Conservation (phyloP, 2,888 invertebrate species). For the Alentia gelatinosa region DNA sequence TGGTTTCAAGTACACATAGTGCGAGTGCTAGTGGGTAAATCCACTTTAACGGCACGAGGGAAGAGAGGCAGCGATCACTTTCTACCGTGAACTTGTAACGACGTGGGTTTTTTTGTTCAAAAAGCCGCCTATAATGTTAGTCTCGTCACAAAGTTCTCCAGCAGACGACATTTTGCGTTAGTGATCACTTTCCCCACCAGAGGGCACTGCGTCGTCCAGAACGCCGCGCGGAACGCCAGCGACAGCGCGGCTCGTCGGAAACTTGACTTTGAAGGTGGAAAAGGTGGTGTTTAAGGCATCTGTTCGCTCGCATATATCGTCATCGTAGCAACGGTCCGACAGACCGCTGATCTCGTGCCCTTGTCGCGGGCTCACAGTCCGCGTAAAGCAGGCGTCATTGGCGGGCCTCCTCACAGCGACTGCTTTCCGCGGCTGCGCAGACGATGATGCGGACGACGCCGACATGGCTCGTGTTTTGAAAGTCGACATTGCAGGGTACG, state of each 20-base stretch:
- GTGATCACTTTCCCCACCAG: slow-evolving; percentile 43
- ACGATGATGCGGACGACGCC: neutral
- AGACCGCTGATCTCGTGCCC: neutral
- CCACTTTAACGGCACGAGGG: neutral
- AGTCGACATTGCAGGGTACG: neutral
- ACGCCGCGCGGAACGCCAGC: neutral
- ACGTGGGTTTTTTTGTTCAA: neutral
- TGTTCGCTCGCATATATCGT: slow-evolving; percentile 40
- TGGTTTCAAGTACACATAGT: neutral
- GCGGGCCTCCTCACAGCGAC: neutral
- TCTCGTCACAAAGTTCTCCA: neutral
- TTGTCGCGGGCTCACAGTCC: neutral
- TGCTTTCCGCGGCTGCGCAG: neutral
- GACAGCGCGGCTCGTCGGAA: neutral
- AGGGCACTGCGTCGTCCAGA: neutral
- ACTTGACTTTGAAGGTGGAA: slow-evolving; percentile 27
- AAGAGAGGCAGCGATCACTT: neutral
- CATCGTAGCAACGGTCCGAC: neutral
- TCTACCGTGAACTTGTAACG: neutral
- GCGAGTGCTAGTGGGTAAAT: neutral
- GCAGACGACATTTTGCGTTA: neutral
- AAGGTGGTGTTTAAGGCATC: slow-evolving; percentile 46
- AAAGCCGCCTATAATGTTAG: neutral
- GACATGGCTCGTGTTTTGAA: slow-evolving; percentile 44
- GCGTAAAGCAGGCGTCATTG: neutral